Conservation (phyloP, 2,113 vertebrate genomes). For the Hydropotes inermis region DNA sequence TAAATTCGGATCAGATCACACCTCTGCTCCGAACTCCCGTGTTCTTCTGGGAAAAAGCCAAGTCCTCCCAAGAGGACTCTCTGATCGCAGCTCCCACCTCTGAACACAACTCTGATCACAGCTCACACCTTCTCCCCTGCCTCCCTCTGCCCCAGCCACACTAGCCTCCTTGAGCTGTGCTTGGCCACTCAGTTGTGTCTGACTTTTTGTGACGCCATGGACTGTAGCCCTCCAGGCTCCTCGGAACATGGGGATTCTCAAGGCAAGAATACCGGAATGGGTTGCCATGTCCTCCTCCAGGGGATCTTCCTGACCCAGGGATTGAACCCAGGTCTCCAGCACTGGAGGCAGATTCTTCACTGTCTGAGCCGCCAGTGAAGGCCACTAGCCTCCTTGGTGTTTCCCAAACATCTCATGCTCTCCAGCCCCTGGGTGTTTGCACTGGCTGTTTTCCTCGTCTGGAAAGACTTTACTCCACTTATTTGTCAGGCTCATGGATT, state of each 20-base stretch:
- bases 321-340: neutral
- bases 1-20: neutral
- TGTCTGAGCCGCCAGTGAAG: neutral
- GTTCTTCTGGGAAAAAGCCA: neutral
- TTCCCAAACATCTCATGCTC: neutral
- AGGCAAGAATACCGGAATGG: neutral
- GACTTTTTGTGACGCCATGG: neutral
- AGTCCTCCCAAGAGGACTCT: neutral
- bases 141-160: neutral
- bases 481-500: neutral
- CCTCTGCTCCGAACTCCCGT: neutral
- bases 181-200: neutral
- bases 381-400: neutral
- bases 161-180: neutral
- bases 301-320: neutral
- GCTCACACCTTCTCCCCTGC: neutral
- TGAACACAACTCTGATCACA: neutral
- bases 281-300: neutral
- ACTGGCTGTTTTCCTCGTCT: neutral
- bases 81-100: neutral
- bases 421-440: neutral
- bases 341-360: neutral
- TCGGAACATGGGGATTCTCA: neutral
- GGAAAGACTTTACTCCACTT: neutral
- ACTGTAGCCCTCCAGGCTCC: neutral